These are phyloP conservation scores for Halocynthia aurantium DNA, from an alignment of 23 tunicate genomes.

Conservation along the genomic window DNA sequence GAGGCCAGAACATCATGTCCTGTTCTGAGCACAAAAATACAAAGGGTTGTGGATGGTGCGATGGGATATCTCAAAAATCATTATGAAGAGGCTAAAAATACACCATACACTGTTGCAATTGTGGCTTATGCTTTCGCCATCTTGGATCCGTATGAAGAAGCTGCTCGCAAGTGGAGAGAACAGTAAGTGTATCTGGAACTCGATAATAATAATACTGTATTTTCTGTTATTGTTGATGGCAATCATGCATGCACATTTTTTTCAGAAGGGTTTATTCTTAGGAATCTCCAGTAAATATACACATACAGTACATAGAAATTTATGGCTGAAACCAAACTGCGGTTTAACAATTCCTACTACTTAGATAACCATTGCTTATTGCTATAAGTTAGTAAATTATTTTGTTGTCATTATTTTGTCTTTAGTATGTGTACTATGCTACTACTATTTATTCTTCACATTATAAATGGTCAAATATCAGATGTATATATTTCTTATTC, in stretches of 20 bases:
- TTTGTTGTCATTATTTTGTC: no score
- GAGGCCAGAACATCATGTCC: slow-evolving; percentile 7
- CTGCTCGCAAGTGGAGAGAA: slow-evolving; percentile 16
- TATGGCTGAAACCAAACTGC: no score
- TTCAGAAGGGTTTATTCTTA: no score
- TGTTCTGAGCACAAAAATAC: slow-evolving; percentile 12
- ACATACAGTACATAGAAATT: no score
- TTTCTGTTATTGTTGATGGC: not conserved
- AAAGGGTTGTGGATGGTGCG: slow-evolving; percentile 3
- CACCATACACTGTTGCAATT: slow-evolving; percentile 43
- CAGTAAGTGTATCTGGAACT: slow-evolving; percentile 9
- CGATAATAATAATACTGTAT: not conserved
- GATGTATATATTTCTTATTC: no score
- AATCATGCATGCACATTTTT: not conserved
- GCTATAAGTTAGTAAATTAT: no score
- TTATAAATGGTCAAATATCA: no score
- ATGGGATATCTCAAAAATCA: slow-evolving; percentile 17
- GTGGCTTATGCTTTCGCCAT: slow-evolving; percentile 46
- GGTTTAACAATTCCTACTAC: no score
- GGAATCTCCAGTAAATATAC: no score
- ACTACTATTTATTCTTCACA: no score
- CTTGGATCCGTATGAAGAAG: slow-evolving; percentile 21
- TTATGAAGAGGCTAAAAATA: slow-evolving; percentile 13
- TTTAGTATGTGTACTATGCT: no score
- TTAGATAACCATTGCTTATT: no score